Evolutionary conservation across 2,888 invertebrate genomes (phyloP).

Genomic region (Polylopha cassiicola): DNA sequence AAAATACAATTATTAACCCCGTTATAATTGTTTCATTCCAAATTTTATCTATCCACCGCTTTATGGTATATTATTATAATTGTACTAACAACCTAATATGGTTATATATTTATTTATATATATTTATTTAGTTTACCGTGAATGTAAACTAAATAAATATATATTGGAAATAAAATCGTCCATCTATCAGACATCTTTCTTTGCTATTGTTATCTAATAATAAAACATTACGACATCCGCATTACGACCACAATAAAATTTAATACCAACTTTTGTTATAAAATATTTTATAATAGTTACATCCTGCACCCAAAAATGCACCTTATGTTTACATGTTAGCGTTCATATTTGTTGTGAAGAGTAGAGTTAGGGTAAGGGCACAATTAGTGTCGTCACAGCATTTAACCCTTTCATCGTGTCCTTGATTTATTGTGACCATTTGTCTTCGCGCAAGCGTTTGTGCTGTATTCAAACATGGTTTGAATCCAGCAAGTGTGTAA

Average conservation of each 20-base stretch:
- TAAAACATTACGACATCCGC: conserved; percentile 34
- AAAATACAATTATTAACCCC: too few species aligned
- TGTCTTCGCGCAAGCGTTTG: conserved; percentile 21
- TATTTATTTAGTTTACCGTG: too few species aligned
- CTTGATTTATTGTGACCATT: conserved; percentile 64
- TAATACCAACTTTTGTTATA: conserved; percentile 24
- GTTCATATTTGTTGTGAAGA: conserved; percentile 21
- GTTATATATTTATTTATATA: too few species aligned
- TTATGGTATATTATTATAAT: too few species aligned
- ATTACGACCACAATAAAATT: conserved; percentile 45
- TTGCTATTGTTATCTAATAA: conserved; percentile 12
- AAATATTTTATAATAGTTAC: conserved; percentile 11
- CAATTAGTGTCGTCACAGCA: conserved; percentile 48
- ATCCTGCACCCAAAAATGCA: conserved; percentile 4
- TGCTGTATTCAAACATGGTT: conserved; percentile 19
- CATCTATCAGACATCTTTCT: not conserved
- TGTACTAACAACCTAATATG: too few species aligned
- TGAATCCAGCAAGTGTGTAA: conserved; percentile 11
- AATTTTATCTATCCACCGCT: too few species aligned
- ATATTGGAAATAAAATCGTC: too few species aligned
- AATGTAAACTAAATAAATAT: too few species aligned
- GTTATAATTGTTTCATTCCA: too few species aligned
- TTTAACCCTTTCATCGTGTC: conserved; percentile 62
- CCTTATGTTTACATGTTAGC: conserved; percentile 1
- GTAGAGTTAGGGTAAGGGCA: conserved; percentile 42